These are phyloP conservation scores for Sarcophaga caerulescens DNA, from an alignment of 2,888 invertebrate species.

Conservation along the genomic window DNA sequence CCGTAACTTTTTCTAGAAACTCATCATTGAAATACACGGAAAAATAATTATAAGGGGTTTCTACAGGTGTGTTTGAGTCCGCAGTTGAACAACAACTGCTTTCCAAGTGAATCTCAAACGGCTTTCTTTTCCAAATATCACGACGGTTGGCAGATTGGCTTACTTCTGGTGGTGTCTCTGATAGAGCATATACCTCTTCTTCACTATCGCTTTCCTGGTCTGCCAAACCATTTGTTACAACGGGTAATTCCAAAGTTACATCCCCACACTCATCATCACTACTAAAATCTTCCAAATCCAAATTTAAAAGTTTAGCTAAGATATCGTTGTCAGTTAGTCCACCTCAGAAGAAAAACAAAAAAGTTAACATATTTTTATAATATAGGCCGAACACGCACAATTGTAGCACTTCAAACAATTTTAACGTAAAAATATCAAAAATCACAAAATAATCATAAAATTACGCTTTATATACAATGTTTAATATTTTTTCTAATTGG, in stretches of 20 bases:
- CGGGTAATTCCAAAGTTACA: constrained; percentile 44
- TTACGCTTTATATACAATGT: constrained; percentile 40
- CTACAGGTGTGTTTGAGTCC: constrained; percentile 40
- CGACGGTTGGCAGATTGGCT: constrained; percentile 46
- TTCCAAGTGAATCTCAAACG: constrained; percentile 56
- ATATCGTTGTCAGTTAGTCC: constrained; percentile 53
- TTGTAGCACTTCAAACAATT: constrained; percentile 41
- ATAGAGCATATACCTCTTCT: constrained; percentile 34
- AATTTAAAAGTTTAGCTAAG: constrained; percentile 49
- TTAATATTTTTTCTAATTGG: constrained; percentile 41
- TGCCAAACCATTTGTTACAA: constrained; percentile 4
- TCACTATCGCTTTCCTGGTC: constrained; percentile 43
- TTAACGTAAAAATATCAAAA: constrained; percentile 35
- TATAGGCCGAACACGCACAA: constrained; percentile 53
- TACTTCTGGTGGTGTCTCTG: constrained; percentile 39
- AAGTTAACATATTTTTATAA: constrained; percentile 50
- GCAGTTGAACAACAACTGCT: constrained; percentile 26
- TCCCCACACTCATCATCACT: constrained; percentile 56
- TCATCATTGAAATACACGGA: constrained; percentile 48
- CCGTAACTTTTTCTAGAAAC: constrained; percentile 51
- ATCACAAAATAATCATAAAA: constrained; percentile 36
- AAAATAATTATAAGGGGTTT: constrained; percentile 49
- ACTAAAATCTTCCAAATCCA: constrained; percentile 55
- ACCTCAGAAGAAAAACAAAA: constrained; percentile 42
- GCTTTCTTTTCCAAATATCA: constrained; percentile 56